Evolutionary conservation across 2,888 invertebrate genomes (phyloP), one percentile per base, ranked within the genome.

Genomic region (Clitarchus hookeri): DNA sequence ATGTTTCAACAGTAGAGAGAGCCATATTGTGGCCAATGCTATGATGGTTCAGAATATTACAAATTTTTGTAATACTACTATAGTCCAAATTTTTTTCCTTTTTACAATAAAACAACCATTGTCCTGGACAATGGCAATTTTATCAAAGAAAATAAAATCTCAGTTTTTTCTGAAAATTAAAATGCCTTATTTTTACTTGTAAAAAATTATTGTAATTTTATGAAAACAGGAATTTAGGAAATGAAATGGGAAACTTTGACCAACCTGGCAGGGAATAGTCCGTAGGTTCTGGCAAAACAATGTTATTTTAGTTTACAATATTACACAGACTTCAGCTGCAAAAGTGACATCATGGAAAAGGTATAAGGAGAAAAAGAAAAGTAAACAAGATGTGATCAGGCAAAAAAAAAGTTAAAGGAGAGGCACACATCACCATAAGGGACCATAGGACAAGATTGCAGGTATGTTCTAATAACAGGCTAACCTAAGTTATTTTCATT

Each of bases 351-450:
- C n/a, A 65, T 23, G 23, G 65, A 16, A 65, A n/a, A 65, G 19
- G n/a, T 23, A 23, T 65, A 12, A 65, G 23, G 65, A 65, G 19
- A n/a, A 65, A 65, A 65, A 65, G 19, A 65, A 65, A 65, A 65
- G 65, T 8, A 65, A 65, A 19, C 65, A 6, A 2, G 65, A 65
- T 11, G 3, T 65, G 16, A 65, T 65, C n/a, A 65, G n/a, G 84
- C 4, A 48, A 11, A 44, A 84, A 44, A 26, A 84, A 84, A 44
- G 25, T 44, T 44, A 84, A 44, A 84, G 84, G 48, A 53, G 13
- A 84, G 0, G 36, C 84, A 48, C 84, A 84, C 36, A n/a, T 84
- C n/a, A 84, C 53, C 16, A 48, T 25, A 84, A 44, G 25, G 84
- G 48, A 84, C 36, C 16, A 84, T 44, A 84, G 48, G 48, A 44